These are phyloP conservation scores for Abscondita cerata DNA, from an alignment of 2,888 invertebrate species.

Conservation along the genomic window DNA sequence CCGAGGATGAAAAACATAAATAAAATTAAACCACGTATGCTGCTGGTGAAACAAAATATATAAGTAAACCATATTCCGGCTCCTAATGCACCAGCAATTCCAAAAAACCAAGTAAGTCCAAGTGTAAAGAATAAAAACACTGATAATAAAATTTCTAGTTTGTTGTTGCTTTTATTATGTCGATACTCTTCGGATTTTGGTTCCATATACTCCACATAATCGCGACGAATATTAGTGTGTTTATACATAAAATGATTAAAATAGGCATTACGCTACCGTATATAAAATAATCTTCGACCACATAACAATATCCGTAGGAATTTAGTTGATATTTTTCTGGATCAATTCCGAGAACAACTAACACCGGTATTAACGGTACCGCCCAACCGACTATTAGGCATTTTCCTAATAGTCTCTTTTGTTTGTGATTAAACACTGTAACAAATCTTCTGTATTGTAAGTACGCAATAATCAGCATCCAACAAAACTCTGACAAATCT, in stretches of 20 bases:
- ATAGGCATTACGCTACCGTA: constrained; percentile 63
- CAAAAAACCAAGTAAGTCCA: constrained; percentile 66
- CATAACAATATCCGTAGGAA: constrained; percentile 59
- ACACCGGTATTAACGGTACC: constrained; percentile 61
- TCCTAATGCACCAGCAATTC: constrained; percentile 57
- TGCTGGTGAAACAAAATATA: constrained; percentile 61
- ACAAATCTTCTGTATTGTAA: constrained; percentile 69
- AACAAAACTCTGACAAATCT: constrained; percentile 69
- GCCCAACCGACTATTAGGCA: constrained; percentile 69
- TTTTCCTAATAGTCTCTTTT: constrained; percentile 65
- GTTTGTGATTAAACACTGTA: constrained; percentile 64
- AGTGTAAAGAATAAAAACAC: constrained; percentile 64
- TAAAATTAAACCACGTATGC: constrained; percentile 63
- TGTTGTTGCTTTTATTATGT: constrained; percentile 57
- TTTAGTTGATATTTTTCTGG: constrained; percentile 44
- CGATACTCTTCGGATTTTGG: constrained; percentile 60
- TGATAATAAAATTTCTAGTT: constrained; percentile 63
- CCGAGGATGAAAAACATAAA: constrained; percentile 65
- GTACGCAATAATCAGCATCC: constrained; percentile 72
- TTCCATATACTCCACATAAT: constrained; percentile 62
- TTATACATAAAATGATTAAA: constrained; percentile 59
- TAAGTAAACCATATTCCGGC: constrained; percentile 49
- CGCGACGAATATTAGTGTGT: constrained; percentile 62
- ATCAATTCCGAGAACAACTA: constrained; percentile 42
- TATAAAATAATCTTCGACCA: constrained; percentile 61